These are phyloP conservation scores for Hippasteria phrygiana DNA, from an alignment of 53 echinoderm and acorn worm genomes.

Conservation along the genomic window DNA sequence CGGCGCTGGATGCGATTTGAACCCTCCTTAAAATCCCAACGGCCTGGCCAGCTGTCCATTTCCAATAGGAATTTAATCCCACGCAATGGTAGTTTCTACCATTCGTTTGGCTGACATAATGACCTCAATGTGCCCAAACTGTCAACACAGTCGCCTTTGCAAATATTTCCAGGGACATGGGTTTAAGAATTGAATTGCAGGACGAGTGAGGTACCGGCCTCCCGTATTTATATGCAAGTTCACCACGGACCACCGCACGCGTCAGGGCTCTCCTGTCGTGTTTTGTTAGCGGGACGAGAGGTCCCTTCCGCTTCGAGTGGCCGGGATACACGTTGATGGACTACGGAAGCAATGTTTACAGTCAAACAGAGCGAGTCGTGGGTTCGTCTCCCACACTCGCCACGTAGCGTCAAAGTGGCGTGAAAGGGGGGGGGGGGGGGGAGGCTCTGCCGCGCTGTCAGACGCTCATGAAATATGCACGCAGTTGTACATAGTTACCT, in stretches of 20 bases:
- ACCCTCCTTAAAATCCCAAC: no score
- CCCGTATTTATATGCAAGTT: background rate
- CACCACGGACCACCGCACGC: slow-evolving; percentile 36
- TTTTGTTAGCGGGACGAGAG: slow-evolving; percentile 60
- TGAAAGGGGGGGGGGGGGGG: slow-evolving; percentile 6
- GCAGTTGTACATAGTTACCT: background rate
- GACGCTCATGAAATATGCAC: slow-evolving; percentile 54
- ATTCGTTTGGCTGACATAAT: no score
- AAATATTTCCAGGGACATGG: no score
- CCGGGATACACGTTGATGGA: slow-evolving; percentile 51
- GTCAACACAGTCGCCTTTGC: background rate
- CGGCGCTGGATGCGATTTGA: no score
- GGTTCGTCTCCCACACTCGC: background rate
- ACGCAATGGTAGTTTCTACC: no score
- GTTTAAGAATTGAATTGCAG: no score
- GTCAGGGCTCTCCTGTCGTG: slow-evolving; percentile 45
- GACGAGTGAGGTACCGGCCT: background rate
- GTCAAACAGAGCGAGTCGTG: slow-evolving; percentile 25
- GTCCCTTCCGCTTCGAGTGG: slow-evolving; percentile 43
- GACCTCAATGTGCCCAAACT: no score
- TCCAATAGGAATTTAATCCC: no score
- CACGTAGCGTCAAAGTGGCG: slow-evolving; percentile 39
- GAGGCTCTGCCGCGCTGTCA: background rate
- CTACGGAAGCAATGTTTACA: slow-evolving; percentile 56
- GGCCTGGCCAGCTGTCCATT: no score